phyloP scores from a whole-genome alignment of 2,888 invertebrate species.

The Lymantria monacha region DNA sequence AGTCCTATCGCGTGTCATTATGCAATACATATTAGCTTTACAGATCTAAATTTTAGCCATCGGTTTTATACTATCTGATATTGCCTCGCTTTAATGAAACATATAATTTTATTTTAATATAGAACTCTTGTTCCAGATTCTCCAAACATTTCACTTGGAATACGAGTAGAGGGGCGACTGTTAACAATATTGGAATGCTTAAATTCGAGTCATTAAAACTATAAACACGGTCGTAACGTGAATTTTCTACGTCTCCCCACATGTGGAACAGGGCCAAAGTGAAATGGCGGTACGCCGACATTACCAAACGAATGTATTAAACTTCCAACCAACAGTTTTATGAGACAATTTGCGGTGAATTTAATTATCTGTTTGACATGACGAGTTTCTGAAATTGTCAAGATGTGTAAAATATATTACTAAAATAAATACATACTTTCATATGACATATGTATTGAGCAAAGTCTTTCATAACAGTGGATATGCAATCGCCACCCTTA shows the following conservation, averaged over 20 bases:
- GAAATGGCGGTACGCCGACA: conserved; percentile 29
- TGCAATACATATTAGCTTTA: too few relatives aligned
- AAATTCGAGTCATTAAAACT: conserved; percentile 33
- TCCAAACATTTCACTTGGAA: conserved; percentile 21
- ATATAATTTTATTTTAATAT: neutral
- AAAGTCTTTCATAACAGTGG: too few relatives aligned
- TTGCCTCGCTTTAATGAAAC: neutral
- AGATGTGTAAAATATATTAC: too few relatives aligned
- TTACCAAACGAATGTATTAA: conserved; percentile 29
- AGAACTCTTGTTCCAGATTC: conserved; percentile 18
- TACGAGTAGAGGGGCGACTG: conserved; percentile 20
- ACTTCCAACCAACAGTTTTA: conserved; percentile 30
- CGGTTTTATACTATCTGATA: too few relatives aligned
- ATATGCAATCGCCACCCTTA: too few relatives aligned
- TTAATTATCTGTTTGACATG: conserved; percentile 31
- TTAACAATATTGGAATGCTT: conserved; percentile 36
- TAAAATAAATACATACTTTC: too few relatives aligned
- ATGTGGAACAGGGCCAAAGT: conserved; percentile 35
- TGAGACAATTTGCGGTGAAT: conserved; percentile 29
- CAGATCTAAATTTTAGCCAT: too few relatives aligned
- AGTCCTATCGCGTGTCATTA: too few relatives aligned
- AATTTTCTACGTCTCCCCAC: conserved; percentile 31
- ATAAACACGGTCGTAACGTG: conserved; percentile 27
- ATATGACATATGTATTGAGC: too few relatives aligned
- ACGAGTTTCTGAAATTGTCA: conserved; percentile 6